A percentile compares a stretch with the other conserved stretches of the same genome.
Conservation (phyloP, 2,888 invertebrate genomes). For the Pyrochroa serraticornis region DNA sequence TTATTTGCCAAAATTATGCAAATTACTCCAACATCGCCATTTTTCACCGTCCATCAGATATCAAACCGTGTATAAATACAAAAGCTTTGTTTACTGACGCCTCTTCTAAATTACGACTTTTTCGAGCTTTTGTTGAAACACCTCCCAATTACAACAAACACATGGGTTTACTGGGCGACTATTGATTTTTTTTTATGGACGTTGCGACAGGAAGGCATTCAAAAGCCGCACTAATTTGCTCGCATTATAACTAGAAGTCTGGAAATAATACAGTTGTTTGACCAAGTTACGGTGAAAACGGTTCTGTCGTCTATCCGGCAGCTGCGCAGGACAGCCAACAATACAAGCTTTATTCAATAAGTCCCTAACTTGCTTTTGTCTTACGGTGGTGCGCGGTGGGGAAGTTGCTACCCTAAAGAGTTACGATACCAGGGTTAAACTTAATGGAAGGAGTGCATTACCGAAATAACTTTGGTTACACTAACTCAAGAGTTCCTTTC, state of each 20-base stretch:
- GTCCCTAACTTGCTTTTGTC: slow-evolving; percentile 48
- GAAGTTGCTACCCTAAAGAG: slow-evolving; percentile 41
- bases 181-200: neutral
- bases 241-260: slow-evolving; percentile 1
- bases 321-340: slow-evolving; percentile 44
- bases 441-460: slow-evolving; percentile 55
- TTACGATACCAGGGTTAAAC: slow-evolving; percentile 39
- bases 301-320: slow-evolving; percentile 34
- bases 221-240: slow-evolving; percentile 4
- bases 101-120: too few relatives aligned
- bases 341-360: slow-evolving; percentile 49
- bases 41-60: too few relatives aligned
- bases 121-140: too few relatives aligned
- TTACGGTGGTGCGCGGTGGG: slow-evolving; percentile 41
- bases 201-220: neutral
- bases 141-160: too few relatives aligned
- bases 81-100: too few relatives aligned
- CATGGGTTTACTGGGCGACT: too few relatives aligned
- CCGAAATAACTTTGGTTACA: slow-evolving; percentile 55
- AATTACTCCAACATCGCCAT: slow-evolving; percentile 1
- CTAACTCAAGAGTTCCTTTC: slow-evolving; percentile 43
- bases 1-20: slow-evolving; percentile 21
- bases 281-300: slow-evolving; percentile 32
- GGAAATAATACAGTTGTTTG: slow-evolving; percentile 41
- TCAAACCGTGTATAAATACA: too few relatives aligned